Evolutionary conservation across 92 coral and sea anemone genomes (phyloP).

Genomic region (Porites rus): DNA sequence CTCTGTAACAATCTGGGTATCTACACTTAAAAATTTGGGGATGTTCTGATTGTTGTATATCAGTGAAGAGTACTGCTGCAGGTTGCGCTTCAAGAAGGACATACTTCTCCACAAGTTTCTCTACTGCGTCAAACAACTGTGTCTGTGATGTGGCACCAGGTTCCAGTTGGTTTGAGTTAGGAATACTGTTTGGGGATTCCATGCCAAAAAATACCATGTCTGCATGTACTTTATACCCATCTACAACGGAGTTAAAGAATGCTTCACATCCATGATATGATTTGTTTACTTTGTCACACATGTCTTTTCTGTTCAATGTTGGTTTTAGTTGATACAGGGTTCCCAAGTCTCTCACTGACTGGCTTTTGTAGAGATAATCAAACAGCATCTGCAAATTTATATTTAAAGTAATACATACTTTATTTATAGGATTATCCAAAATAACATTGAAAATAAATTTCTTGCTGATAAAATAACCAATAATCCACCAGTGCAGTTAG

Average conservation of each 20-base stretch:
- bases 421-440: too few relatives aligned
- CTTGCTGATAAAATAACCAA: too few relatives aligned
- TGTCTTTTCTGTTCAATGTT: constrained; percentile 50
- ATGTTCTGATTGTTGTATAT: not conserved
- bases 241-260: constrained; percentile 51
- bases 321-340: constrained; percentile 45
- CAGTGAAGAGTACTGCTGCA: not conserved
- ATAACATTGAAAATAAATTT: too few relatives aligned
- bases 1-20: constrained; percentile 35
- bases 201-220: constrained; percentile 57
- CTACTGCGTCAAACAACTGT: constrained; percentile 5
- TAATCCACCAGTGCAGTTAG: too few relatives aligned
- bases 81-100: constrained; percentile 31
- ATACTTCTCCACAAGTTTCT: constrained; percentile 18
- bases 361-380: constrained; percentile 29
- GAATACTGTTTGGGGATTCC: constrained; percentile 25
- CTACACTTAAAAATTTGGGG: constrained; percentile 18
- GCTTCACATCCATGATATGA: constrained; percentile 47
- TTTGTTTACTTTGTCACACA: constrained; percentile 38
- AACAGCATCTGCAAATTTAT: constrained; percentile 27
- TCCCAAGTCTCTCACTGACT: constrained; percentile 28
- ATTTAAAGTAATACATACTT: too few relatives aligned
- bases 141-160: not conserved
- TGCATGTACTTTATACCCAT: constrained; percentile 50
- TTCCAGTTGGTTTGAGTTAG: not conserved